These are phyloP conservation scores for Drosophila funebris DNA, from an alignment of 1,140 invertebrate species.

Conservation along the genomic window DNA sequence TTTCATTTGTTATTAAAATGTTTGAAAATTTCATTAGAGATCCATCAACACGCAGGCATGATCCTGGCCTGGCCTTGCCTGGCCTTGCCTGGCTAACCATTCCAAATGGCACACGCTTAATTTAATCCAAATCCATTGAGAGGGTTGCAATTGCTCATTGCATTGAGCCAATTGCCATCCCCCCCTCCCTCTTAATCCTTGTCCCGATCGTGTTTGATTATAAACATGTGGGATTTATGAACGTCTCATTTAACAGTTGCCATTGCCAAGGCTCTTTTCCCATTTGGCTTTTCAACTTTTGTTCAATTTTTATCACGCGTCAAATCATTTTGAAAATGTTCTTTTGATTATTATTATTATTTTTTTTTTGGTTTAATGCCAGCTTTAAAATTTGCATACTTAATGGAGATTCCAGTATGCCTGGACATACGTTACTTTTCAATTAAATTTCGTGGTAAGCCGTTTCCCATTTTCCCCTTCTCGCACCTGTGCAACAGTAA, in stretches of 20 bases:
- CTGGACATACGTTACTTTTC: constrained; percentile 35
- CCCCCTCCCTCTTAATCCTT: too few species aligned
- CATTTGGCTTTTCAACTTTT: constrained; percentile 39
- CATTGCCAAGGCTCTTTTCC: not conserved
- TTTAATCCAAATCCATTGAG: constrained; percentile 77
- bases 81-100: not conserved
- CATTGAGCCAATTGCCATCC: too few species aligned
- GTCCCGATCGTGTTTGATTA: constrained; percentile 68
- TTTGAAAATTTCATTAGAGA: constrained; percentile 83
- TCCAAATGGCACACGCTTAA: constrained; percentile 75
- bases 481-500: constrained; percentile 47
- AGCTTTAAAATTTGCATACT: constrained; percentile 72
- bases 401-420: constrained; percentile 25
- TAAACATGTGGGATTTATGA: constrained; percentile 82
- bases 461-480: constrained; percentile 21
- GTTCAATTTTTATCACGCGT: constrained; percentile 49
- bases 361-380: constrained; percentile 32
- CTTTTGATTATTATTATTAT: too few species aligned
- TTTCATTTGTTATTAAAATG: constrained; percentile 84
- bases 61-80: not conserved
- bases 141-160: constrained; percentile 1
- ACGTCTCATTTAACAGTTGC: constrained; percentile 63
- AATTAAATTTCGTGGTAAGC: constrained; percentile 40
- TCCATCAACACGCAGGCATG: constrained; percentile 50
- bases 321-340: constrained; percentile 51